Conservation (phyloP, 2,113 vertebrate species). For the Amblyopsis rosae region DNA sequence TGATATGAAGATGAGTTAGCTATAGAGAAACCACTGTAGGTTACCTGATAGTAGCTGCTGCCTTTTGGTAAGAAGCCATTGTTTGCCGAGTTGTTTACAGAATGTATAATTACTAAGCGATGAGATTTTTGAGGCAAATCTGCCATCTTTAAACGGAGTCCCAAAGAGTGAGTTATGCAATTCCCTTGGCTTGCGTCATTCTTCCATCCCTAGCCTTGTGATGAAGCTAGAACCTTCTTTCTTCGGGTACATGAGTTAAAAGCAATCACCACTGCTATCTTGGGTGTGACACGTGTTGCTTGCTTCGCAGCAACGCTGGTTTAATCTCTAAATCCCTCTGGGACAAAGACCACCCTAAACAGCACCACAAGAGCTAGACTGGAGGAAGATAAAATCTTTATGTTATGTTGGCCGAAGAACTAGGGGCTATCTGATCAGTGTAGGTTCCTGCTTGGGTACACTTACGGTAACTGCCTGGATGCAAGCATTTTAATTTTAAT, state of each 20-base stretch:
- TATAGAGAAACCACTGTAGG: too few relatives aligned
- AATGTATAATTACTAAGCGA: too few relatives aligned
- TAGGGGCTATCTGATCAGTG: slow-evolving; percentile 2
- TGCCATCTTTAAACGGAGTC: too few relatives aligned
- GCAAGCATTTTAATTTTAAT: too few relatives aligned
- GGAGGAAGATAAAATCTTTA: slow-evolving; percentile 23
- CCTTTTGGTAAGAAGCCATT: too few relatives aligned
- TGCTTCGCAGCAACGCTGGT: slow-evolving; percentile 14
- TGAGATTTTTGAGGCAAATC: too few relatives aligned
- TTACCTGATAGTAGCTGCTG: too few relatives aligned
- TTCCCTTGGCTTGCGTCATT: not conserved
- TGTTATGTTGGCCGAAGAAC: not conserved
- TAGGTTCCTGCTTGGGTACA: slow-evolving; percentile 2
- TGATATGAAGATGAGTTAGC: too few relatives aligned
- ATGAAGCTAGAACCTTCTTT: not conserved
- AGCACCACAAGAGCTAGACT: slow-evolving; percentile 1
- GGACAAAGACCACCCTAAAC: slow-evolving; percentile 15
- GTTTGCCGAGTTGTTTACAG: too few relatives aligned
- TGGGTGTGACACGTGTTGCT: slow-evolving; percentile 8
- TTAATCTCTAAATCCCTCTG: slow-evolving; percentile 6
- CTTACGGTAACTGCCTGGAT: too few relatives aligned
- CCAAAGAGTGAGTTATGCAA: not conserved
- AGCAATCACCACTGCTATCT: not conserved
- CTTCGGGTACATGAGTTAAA: not conserved
- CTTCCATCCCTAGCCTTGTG: not conserved